These are phyloP conservation scores for Seriola dumerili DNA, from an alignment of 2,113 vertebrate species.

Conservation along the genomic window DNA sequence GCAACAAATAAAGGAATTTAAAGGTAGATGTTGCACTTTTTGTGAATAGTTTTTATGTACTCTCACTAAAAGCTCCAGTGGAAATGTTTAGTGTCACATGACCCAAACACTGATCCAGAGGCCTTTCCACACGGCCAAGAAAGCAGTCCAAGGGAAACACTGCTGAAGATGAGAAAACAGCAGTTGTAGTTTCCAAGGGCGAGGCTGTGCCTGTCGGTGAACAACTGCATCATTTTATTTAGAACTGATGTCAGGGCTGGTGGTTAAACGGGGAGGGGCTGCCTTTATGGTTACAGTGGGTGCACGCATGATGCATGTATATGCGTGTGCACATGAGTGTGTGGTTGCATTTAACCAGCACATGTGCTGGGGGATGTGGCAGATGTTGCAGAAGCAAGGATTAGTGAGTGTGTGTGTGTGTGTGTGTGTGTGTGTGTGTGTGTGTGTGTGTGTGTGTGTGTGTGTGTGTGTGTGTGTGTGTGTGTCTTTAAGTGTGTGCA, in stretches of 20 bases:
- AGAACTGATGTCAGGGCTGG: constrained; percentile 70
- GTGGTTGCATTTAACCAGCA: constrained; percentile 56
- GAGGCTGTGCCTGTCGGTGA: constrained; percentile 63
- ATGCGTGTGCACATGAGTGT: constrained; percentile 28
- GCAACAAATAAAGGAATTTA: no score
- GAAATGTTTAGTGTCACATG: constrained; percentile 38
- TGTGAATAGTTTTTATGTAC: not conserved
- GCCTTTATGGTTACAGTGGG: constrained; percentile 45
- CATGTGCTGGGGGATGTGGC: constrained; percentile 74
- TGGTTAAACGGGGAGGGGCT: constrained; percentile 76
- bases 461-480: constrained; percentile 63
- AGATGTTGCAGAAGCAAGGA: constrained; percentile 75
- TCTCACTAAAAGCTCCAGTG: not conserved
- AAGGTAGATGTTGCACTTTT: not conserved
- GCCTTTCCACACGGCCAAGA: constrained; percentile 29
- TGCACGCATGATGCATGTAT: not conserved
- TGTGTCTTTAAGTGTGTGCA: constrained; percentile 66
- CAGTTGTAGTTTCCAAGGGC: constrained; percentile 53
- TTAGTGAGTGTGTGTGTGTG: constrained; percentile 66
- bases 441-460: constrained; percentile 65
- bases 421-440: constrained; percentile 61
- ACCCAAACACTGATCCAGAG: constrained; percentile 25
- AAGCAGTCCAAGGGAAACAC: constrained; percentile 58
- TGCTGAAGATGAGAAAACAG: constrained; percentile 40
- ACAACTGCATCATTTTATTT: constrained; percentile 71